A percentile compares a stretch with the other conserved stretches of the same genome.
phyloP scores from a whole-genome alignment of 64 coral and sea anemone genomes.

The Montipora efflorescens region DNA sequence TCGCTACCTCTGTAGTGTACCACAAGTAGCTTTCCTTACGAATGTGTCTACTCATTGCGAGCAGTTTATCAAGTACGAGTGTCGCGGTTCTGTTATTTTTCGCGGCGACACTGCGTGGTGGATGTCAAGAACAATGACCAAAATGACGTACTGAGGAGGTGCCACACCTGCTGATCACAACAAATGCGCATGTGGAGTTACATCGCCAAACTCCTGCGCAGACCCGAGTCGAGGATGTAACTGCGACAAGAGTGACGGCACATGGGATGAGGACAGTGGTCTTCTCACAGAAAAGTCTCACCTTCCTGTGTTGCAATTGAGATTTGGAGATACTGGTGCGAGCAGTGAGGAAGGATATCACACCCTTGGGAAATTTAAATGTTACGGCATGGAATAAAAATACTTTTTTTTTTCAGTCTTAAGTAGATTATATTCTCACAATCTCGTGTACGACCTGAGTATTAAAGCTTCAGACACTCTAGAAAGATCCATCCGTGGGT shows the following conservation, averaged over 20 bases:
- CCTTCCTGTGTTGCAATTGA: background rate
- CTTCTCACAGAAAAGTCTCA: background rate
- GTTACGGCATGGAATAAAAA: background rate
- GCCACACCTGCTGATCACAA: background rate
- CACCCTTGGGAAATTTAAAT: conserved; percentile 32
- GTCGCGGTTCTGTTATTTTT: background rate
- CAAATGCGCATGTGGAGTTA: background rate
- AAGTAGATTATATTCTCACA: no score
- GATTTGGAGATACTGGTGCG: background rate
- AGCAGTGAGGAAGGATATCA: background rate
- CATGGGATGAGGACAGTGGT: background rate
- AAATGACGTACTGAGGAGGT: conserved; percentile 59
- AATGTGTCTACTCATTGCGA: background rate
- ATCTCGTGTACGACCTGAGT: no score
- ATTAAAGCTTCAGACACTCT: no score
- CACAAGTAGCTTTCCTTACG: background rate
- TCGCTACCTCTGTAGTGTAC: background rate
- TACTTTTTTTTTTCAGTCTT: no score
- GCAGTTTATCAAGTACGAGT: conserved; percentile 4
- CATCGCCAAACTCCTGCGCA: background rate
- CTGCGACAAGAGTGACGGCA: background rate
- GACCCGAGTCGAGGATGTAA: conserved; percentile 10
- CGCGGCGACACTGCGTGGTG: background rate
- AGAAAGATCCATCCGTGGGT: no score
- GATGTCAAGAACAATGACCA: conserved; percentile 18